These are phyloP conservation scores for Nomada ferruginata DNA, from an alignment of 2,888 invertebrate genomes.

Conservation along the genomic window DNA sequence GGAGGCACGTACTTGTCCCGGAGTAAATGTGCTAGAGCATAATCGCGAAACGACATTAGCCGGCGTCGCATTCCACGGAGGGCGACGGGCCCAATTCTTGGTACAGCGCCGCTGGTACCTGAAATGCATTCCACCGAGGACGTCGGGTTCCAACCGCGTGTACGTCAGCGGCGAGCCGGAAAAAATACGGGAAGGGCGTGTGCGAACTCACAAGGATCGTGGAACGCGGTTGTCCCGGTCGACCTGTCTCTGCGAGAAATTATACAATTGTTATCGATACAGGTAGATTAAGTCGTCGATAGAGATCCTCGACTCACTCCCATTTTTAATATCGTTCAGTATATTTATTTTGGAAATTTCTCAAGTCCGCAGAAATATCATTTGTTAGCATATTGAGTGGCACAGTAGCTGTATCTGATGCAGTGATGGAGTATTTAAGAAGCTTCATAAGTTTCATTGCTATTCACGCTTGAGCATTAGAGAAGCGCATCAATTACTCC, in stretches of 20 bases:
- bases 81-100: constrained; percentile 74
- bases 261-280: neutral
- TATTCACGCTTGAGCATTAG: neutral
- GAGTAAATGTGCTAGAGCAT: constrained; percentile 62
- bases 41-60: constrained; percentile 64
- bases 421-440: neutral
- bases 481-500: neutral
- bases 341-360: too few relatives aligned
- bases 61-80: constrained; percentile 62
- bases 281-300: neutral
- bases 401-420: too few relatives aligned
- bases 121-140: constrained; percentile 67
- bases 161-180: constrained; percentile 43
- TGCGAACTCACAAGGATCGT: constrained; percentile 41
- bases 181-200: constrained; percentile 56
- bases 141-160: constrained; percentile 55
- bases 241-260: neutral
- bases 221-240: constrained; percentile 33
- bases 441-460: neutral
- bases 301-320: too few relatives aligned
- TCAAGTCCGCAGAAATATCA: too few relatives aligned
- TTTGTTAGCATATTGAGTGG: too few relatives aligned
- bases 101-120: constrained; percentile 70
- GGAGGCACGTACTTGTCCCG: constrained; percentile 52
- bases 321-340: too few relatives aligned